A percentile compares a stretch with the other conserved stretches of the same genome.
phyloP scores from a whole-genome alignment of 2,113 vertebrate species.

The Orthonyx spaldingii region DNA sequence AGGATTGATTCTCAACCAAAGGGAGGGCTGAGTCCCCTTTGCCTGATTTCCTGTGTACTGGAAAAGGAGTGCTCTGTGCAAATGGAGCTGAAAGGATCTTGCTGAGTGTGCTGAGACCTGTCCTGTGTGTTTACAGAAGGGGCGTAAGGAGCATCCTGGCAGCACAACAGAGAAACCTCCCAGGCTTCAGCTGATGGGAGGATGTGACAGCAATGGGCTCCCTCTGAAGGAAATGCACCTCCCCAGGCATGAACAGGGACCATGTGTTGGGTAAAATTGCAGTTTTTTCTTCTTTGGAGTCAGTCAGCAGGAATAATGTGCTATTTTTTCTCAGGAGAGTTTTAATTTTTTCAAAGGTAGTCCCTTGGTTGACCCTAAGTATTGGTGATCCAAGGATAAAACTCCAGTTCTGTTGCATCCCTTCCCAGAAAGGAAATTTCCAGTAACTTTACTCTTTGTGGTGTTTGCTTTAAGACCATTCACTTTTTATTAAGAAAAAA shows the following conservation, averaged over 20 bases:
- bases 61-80: background rate
- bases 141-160: background rate
- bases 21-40: background rate
- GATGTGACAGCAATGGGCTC: background rate
- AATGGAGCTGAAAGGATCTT: background rate
- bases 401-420: background rate
- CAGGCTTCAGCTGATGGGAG: background rate
- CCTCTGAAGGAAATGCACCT: background rate
- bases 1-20: background rate
- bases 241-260: background rate
- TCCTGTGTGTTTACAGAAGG: background rate
- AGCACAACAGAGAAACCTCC: background rate
- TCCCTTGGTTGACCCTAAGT: background rate
- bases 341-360: background rate
- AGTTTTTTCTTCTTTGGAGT: background rate
- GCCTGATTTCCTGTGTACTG: background rate
- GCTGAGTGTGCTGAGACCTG: background rate
- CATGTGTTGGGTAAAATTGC: background rate
- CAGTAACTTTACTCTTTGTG: background rate
- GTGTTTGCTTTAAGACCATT: background rate
- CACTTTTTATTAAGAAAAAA: background rate
- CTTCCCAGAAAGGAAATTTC: background rate
- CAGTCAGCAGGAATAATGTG: background rate
- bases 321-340: background rate
- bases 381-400: background rate